Percentiles rank a stretch among this genome's conserved stretches.
Evolutionary conservation across 64 coral and sea anemone species (phyloP).

Genomic region (Exaiptasia diaphana): DNA sequence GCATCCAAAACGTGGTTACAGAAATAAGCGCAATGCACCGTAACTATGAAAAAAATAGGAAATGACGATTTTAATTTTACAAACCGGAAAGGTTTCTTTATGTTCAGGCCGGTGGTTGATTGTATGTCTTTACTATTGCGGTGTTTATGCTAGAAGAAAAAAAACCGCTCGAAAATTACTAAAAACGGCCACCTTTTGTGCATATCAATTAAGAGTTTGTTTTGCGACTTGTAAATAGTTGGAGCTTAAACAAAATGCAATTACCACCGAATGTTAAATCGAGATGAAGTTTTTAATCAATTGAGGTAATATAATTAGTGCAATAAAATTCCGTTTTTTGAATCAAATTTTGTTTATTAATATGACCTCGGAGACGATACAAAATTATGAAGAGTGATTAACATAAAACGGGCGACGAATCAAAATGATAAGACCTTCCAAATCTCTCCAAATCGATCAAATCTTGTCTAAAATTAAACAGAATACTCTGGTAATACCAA

Average conservation of each 20-base stretch:
- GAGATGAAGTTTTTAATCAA: not conserved
- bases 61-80: not conserved
- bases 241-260: not conserved
- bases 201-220: conserved; percentile 5
- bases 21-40: not conserved
- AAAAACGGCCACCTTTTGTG: not conserved
- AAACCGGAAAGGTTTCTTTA: not conserved
- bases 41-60: not conserved
- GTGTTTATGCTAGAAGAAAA: not conserved
- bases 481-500: not conserved
- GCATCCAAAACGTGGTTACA: not conserved
- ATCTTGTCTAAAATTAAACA: conserved; percentile 21
- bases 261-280: too few species aligned
- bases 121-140: not conserved
- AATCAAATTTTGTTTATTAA: conserved; percentile 96
- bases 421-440: not conserved
- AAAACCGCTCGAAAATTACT: conserved; percentile 13
- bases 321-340: conserved; percentile 31
- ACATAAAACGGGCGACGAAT: conserved; percentile 8
- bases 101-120: not conserved
- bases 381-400: conserved; percentile 35
- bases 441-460: not conserved
- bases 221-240: not conserved
- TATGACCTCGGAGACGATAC: conserved; percentile 75
- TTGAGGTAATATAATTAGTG: not conserved